Conservation (phyloP, 1,140 invertebrate genomes). For the Phthorimaea operculella region DNA sequence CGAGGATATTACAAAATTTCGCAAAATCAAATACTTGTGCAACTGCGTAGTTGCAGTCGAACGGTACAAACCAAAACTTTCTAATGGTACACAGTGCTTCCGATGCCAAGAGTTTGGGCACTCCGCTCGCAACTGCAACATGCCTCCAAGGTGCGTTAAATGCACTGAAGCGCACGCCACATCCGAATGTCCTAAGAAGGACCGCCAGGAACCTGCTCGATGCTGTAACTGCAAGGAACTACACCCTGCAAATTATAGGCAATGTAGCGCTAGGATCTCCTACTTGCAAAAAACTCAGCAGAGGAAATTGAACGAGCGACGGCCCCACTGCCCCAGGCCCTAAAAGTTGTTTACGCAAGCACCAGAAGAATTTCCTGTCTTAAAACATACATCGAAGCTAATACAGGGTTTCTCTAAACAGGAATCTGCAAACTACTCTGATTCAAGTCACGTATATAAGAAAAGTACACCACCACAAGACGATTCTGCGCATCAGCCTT, state of each 20-base stretch:
- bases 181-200: slow-evolving; percentile 7
- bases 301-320: neutral
- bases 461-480: no score
- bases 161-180: slow-evolving; percentile 16
- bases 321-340: no score
- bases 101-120: slow-evolving; percentile 17
- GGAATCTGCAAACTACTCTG: no score
- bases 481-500: no score
- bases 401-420: no score
- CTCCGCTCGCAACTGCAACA: slow-evolving; percentile 10
- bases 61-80: neutral
- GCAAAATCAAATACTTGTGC: slow-evolving; percentile 5
- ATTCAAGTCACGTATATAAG: no score
- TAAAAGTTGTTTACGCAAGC: no score
- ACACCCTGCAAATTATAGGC: slow-evolving; percentile 16
- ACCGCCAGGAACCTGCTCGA: neutral
- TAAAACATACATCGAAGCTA: no score
- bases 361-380: no score
- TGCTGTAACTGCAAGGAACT: slow-evolving; percentile 16
- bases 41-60: neutral
- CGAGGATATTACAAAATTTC: neutral
- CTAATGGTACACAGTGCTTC: neutral
- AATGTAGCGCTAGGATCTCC: slow-evolving; percentile 1
- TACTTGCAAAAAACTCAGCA: neutral
- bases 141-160: slow-evolving; percentile 15